A percentile compares a stretch with the other conserved stretches of the same genome.
phyloP scores from a whole-genome alignment of 2,888 invertebrate species.

The Pammene fasciana region DNA sequence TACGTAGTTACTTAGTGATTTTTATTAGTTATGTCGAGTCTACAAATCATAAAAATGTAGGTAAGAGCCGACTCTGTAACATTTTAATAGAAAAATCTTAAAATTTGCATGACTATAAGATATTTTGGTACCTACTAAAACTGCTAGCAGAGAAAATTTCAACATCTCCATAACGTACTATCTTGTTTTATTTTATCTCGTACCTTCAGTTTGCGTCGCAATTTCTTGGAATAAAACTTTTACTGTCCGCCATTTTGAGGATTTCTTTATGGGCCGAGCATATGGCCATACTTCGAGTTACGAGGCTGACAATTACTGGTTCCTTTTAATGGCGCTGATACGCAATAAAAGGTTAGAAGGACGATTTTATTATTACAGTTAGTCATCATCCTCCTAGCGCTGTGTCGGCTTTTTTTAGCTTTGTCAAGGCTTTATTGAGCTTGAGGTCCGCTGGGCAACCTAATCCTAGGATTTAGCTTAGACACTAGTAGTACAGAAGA shows the following conservation, averaged over 20 bases:
- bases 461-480: too few relatives aligned
- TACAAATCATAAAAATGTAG: too few relatives aligned
- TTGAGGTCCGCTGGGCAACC: too few relatives aligned
- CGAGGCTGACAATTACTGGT: slow-evolving; percentile 11
- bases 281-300: slow-evolving; percentile 8
- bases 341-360: slow-evolving; percentile 4
- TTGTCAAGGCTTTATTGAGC: too few relatives aligned
- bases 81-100: neutral
- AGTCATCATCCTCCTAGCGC: too few relatives aligned
- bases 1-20: too few relatives aligned
- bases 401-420: too few relatives aligned
- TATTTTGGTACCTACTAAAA: neutral
- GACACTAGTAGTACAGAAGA: too few relatives aligned
- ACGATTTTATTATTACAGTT: too few relatives aligned
- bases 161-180: neutral
- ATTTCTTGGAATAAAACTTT: slow-evolving; percentile 26
- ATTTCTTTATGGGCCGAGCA: slow-evolving; percentile 23
- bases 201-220: slow-evolving; percentile 16
- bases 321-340: neutral
- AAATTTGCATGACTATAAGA: neutral
- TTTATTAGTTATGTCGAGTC: too few relatives aligned
- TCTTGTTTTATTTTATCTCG: slow-evolving; percentile 15
- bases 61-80: too few relatives aligned
- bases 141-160: neutral
- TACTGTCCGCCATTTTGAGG: slow-evolving; percentile 24